A percentile compares a stretch with the other conserved stretches of the same genome.
These are phyloP conservation scores for Hystrix cristata DNA, from an alignment of 2,113 vertebrate species.

Conservation along the genomic window DNA sequence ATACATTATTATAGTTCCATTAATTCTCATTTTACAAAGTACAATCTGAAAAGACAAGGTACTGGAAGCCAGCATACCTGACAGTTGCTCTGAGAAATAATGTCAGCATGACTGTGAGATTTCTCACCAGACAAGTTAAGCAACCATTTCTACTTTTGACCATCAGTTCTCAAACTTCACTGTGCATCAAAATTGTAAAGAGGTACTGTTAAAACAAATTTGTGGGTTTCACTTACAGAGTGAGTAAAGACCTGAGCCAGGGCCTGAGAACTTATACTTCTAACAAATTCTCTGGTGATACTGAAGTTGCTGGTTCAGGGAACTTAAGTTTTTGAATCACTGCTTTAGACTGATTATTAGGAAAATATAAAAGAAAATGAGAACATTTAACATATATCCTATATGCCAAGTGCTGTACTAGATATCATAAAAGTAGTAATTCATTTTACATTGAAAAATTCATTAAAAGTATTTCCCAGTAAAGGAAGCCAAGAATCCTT, in stretches of 20 bases:
- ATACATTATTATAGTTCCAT: background rate
- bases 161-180: background rate
- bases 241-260: background rate
- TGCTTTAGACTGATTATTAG: background rate
- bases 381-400: background rate
- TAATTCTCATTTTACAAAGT: background rate
- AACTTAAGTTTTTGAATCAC: background rate
- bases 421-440: background rate
- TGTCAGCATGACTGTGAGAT: background rate
- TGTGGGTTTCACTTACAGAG: background rate
- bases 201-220: background rate
- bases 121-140: background rate
- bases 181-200: background rate
- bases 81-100: background rate
- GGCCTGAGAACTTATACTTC: background rate
- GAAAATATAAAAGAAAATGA: background rate
- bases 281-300: too few relatives aligned
- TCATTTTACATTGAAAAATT: too few relatives aligned
- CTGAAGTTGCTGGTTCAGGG: background rate
- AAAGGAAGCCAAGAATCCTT: too few relatives aligned
- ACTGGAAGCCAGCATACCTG: background rate
- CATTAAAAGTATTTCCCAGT: too few relatives aligned
- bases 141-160: background rate
- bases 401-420: background rate
- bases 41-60: background rate